Percentiles rank a stretch among this genome's conserved stretches.
Conservation (phyloP, 2,888 invertebrate genomes). For the Drosophila longiperda region DNA sequence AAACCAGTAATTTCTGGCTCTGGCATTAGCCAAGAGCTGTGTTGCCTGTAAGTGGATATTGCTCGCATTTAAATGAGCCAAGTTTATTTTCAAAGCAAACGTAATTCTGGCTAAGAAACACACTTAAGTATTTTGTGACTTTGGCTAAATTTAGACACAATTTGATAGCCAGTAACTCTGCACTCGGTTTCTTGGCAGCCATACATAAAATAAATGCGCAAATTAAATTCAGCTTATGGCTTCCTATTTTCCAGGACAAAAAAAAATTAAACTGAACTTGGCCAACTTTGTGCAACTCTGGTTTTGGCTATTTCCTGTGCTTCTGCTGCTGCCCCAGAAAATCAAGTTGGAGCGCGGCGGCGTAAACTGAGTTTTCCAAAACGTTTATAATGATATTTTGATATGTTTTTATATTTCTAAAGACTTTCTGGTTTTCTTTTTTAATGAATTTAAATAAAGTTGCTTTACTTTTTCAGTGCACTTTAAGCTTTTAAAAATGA, state of each 20-base stretch:
- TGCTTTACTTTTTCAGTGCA: neutral
- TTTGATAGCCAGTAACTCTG: constrained; percentile 1
- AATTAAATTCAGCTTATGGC: constrained; percentile 10
- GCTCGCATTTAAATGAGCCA: neutral
- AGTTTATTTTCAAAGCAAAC: neutral
- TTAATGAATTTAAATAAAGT: neutral
- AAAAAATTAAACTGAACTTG: neutral
- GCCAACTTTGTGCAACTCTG: neutral
- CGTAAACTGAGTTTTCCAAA: neutral
- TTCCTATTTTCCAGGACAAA: constrained; percentile 9
- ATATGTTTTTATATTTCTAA: neutral
- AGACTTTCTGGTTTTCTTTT: neutral
- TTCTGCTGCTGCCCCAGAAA: neutral
- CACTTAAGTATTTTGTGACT: neutral
- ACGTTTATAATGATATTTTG: neutral
- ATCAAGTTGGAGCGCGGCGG: neutral
- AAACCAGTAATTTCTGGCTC: constrained; percentile 10
- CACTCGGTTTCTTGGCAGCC: neutral
- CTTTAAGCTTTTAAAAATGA: neutral
- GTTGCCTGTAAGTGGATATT: constrained; percentile 8
- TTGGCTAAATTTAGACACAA: constrained; percentile 20
- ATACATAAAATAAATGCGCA: neutral
- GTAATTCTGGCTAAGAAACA: neutral
- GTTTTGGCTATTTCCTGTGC: neutral
- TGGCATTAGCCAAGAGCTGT: constrained; percentile 4